Evolutionary conservation across 1,140 invertebrate genomes (phyloP).

Genomic region (Neodiprion fabricii): DNA sequence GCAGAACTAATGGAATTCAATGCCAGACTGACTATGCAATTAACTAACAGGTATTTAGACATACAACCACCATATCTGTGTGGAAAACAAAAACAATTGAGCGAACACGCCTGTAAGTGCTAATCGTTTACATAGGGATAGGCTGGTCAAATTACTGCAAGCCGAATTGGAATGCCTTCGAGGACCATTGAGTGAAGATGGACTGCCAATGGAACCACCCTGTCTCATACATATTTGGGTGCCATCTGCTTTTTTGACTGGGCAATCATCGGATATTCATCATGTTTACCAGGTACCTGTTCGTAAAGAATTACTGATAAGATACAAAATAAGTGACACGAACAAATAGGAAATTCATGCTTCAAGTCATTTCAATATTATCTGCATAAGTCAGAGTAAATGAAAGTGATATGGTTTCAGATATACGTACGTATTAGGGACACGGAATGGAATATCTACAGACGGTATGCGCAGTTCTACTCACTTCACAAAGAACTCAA

Average conservation of each 20-base stretch:
- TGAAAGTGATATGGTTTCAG: conserved; percentile 52
- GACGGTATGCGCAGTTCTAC: conserved; percentile 90
- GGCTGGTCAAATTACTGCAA: conserved; percentile 68
- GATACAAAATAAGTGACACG: too few species aligned
- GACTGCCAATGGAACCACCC: conserved; percentile 52
- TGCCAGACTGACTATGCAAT: conserved; percentile 62
- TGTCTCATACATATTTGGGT: conserved; percentile 88
- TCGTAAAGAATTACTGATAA: conserved; percentile 11
- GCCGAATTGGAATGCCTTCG: conserved; percentile 74
- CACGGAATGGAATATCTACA: conserved; percentile 93
- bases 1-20: conserved; percentile 96
- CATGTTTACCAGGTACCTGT: conserved; percentile 85
- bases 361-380: neutral
- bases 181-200: conserved; percentile 68
- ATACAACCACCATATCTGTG: neutral
- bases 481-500: conserved; percentile 81
- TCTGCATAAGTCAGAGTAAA: neutral
- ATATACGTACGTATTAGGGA: conserved; percentile 84
- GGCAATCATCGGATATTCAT: conserved; percentile 76
- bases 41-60: conserved; percentile 46
- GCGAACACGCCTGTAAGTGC: conserved; percentile 45
- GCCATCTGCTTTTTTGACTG: conserved; percentile 87
- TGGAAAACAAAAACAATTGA: conserved; percentile 54
- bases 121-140: conserved; percentile 64
- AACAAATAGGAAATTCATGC: too few species aligned